Evolutionary conservation across 2,888 invertebrate species (phyloP), one percentile per base, ranked within the genome.

Genomic region (Tetranychus piercei): DNA sequence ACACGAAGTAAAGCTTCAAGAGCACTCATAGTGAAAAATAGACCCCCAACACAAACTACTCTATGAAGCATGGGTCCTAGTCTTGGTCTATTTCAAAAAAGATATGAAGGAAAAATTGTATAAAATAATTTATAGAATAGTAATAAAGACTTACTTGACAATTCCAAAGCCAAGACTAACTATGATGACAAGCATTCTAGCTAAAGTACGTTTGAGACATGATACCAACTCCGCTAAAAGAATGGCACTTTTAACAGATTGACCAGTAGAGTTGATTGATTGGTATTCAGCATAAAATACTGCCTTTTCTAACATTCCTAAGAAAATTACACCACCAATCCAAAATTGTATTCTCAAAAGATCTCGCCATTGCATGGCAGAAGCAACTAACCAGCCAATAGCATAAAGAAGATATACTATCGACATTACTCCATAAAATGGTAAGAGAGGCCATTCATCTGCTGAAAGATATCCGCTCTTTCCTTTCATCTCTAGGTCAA

Each of bases 161-260:
- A 95, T 94, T 72, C 95, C 95, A 84, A 94, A 95, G 72, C 95
- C 95, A 72, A 95, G 86, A 77, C 92, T 92, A 76, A 94, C 94
- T 76, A 95, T 93, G 76, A 96, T 90, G 78, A 95, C 92, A 75
- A 96, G 85, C 89, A 95, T 93, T 78, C 94, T 85, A 0, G 95
- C 92, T 78, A 96, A 85, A 0, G 94, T 91, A 74, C 94, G 84
- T 84, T 96, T 96, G 9, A 89, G 88, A 80, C 92, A 92, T 0
- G 94, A 95, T 6, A 94, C 87, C 84, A 94, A 87, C 84, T 94
- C 94, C 0, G 94, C 95, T 78, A 90, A 87, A 77, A 92, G 85
- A 80, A 92, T 89, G 0, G 90, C 90, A 20, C 88, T 88, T 78
- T 86, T 85, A 0, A 88, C 87, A 75, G 87, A 76, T 77, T 83